Conservation (phyloP, 2,888 invertebrate species). For the Drosophila falleni region DNA sequence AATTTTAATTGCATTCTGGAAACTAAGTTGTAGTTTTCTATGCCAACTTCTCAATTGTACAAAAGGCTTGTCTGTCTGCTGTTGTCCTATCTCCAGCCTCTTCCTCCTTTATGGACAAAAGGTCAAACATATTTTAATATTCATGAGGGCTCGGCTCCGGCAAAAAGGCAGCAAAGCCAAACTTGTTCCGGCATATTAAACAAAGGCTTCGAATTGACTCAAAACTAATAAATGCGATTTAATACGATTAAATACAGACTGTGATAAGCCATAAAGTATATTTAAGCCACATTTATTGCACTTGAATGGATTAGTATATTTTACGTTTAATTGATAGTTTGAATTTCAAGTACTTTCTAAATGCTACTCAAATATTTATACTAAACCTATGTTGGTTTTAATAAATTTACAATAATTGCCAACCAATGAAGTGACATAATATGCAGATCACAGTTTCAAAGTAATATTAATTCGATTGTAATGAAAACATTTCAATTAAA, state of each 20-base stretch:
- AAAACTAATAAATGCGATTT: conserved; percentile 35
- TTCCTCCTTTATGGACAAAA: conserved; percentile 50
- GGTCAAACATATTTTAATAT: conserved; percentile 73
- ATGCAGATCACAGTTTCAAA: not conserved
- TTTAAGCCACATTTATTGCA: conserved; percentile 30
- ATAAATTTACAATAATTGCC: conserved; percentile 12
- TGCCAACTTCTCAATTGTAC: conserved; percentile 67
- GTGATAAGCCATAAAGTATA: conserved; percentile 26
- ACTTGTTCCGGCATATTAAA: conserved; percentile 5
- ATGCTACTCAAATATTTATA: conserved; percentile 8
- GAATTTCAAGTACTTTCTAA: conserved; percentile 11
- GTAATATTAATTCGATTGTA: not conserved
- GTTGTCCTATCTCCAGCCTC: not conserved
- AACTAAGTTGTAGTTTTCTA: conserved; percentile 66
- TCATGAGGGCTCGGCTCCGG: conserved; percentile 41
- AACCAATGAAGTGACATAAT: not conserved
- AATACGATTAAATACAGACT: conserved; percentile 33
- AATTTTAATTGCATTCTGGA: conserved; percentile 76
- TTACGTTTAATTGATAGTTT: conserved; percentile 20
- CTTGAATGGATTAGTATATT: conserved; percentile 13
- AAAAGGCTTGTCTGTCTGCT: conserved; percentile 29
- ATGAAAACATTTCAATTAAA: not conserved
- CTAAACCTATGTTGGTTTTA: not conserved
- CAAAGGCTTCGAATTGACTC: not conserved
- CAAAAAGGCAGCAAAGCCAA: conserved; percentile 7